phyloP scores from a whole-genome alignment of 2,797 vertebrate genomes.

The Gymnopithys bicolor region DNA sequence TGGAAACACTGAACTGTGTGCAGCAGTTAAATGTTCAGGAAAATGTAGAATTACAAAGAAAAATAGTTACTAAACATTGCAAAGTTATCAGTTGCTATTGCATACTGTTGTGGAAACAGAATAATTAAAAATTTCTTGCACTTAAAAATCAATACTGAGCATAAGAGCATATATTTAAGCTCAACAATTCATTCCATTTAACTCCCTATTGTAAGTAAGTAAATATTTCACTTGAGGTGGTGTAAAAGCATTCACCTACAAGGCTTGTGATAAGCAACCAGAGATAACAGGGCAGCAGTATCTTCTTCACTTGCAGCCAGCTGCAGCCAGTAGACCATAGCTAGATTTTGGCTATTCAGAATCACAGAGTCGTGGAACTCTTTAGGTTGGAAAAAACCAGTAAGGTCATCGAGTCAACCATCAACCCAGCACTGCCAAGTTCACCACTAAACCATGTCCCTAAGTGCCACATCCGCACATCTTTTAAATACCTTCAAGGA shows the following conservation, averaged over 20 bases:
- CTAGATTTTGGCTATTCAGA: not conserved
- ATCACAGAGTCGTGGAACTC: not conserved
- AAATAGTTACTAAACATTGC: not conserved
- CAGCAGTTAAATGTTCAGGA: not conserved
- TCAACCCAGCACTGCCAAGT: not conserved
- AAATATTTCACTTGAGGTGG: not conserved
- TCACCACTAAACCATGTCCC: not conserved
- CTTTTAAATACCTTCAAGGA: not conserved
- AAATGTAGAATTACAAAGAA: not conserved
- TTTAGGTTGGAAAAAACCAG: not conserved
- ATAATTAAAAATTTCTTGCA: not conserved
- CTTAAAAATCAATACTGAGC: not conserved
- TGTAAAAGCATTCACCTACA: not conserved
- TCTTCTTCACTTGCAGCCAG: not conserved
- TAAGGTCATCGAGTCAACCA: rapidly evolving
- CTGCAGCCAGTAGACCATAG: not conserved
- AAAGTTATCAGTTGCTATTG: not conserved
- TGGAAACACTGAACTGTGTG: not conserved
- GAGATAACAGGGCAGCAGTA: not conserved
- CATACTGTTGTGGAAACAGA: not conserved
- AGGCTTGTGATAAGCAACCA: not conserved
- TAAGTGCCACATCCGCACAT: rapidly evolving
- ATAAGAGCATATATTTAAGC: not conserved
- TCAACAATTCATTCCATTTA: not conserved
- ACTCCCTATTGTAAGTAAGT: not conserved